Evolutionary conservation across 2,888 invertebrate genomes (phyloP), one percentile per base, ranked within the genome.

Genomic region (Hydroisotoma schaefferi): DNA sequence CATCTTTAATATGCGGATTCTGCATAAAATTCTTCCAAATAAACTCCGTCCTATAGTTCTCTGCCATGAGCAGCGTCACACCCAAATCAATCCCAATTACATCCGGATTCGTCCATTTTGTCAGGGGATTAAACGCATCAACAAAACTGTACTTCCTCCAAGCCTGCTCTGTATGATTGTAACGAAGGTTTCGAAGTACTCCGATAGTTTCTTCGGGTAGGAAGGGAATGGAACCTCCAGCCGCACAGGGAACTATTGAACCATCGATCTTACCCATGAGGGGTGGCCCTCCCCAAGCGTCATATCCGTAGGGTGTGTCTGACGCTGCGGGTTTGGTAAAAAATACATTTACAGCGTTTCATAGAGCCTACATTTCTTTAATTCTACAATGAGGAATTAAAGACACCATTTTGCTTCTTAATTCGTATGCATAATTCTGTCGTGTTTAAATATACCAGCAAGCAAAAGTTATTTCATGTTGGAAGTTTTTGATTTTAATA

Each of bases 31-130:
- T 27, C 26, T 54, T 65, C 70, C 68, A 69, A 18, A 67, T 58
- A 28, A 67, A 61, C 22, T 64, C 61, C 2, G 62, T 63, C 10
- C 68, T 40, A 25, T 67, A 61, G 46, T 70, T 70, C 46, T 70
- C 70, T 6, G 68, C 68, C 70, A 70, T 70, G 0, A 70, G 55
- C 43, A 70, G 52, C 0, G 70, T 67, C 15, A 70, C 52, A 1
- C 70, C 70, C 15, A 70, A 57, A 38, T 70, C 68, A 48, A 70
- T 70, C n/a, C 67, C 68, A 43, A 70, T 67, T 1, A 70, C 68
- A 57, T 70, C 70, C 0, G 63, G 63, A 47, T 70, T 68, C 26
- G 63, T 68, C 70, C 70, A 70, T 20, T 63, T 58, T 5, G 60
- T 61, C 6, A 62, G 10, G 1, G 68, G 68, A 29, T 67, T 67